These are phyloP conservation scores for Selene dorsalis DNA, from an alignment of 2,797 vertebrate species.

Conservation along the genomic window DNA sequence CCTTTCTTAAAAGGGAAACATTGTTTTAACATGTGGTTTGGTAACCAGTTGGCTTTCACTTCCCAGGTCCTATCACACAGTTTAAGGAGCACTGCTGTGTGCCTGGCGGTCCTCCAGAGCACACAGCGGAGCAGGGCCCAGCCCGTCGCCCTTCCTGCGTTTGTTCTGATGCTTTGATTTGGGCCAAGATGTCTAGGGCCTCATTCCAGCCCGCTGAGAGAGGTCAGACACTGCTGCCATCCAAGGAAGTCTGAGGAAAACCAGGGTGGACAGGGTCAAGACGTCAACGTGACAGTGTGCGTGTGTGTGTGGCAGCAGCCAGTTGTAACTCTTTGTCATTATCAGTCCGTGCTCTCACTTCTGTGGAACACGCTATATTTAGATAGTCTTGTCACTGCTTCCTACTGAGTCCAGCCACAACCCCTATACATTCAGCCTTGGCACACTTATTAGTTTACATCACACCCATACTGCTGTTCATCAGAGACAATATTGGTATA, in stretches of 20 bases:
- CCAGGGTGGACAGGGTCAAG: slow-evolving; percentile 65
- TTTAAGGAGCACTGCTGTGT: slow-evolving; percentile 70
- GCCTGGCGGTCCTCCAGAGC: slow-evolving; percentile 82
- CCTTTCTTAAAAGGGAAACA: slow-evolving; percentile 18
- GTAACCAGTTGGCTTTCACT: slow-evolving; percentile 55
- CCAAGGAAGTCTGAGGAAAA: slow-evolving; percentile 70
- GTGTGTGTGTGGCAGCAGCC: slow-evolving; percentile 25
- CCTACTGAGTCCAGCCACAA: slow-evolving; percentile 60
- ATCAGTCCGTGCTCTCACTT: slow-evolving; percentile 54
- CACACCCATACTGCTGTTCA: slow-evolving; percentile 5
- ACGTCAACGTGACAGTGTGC: slow-evolving; percentile 51
- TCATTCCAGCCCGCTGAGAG: slow-evolving; percentile 79
- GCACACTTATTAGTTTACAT: slow-evolving; percentile 31
- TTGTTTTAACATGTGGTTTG: slow-evolving; percentile 34
- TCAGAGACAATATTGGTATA: slow-evolving; percentile 1
- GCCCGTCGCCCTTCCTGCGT: slow-evolving; percentile 86
- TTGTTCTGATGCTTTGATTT: slow-evolving; percentile 88
- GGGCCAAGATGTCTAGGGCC: slow-evolving; percentile 86
- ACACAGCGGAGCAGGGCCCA: slow-evolving; percentile 78
- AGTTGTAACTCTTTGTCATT: slow-evolving; percentile 53
- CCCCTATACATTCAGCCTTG: slow-evolving; percentile 38
- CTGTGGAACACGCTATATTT: slow-evolving; percentile 76
- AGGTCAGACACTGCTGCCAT: slow-evolving; percentile 78
- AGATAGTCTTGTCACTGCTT: slow-evolving; percentile 66
- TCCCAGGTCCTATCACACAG: slow-evolving; percentile 54